Percentiles rank a stretch among this genome's conserved stretches.
phyloP scores from a whole-genome alignment of 2,888 invertebrate species.

The Thecophora atra region DNA sequence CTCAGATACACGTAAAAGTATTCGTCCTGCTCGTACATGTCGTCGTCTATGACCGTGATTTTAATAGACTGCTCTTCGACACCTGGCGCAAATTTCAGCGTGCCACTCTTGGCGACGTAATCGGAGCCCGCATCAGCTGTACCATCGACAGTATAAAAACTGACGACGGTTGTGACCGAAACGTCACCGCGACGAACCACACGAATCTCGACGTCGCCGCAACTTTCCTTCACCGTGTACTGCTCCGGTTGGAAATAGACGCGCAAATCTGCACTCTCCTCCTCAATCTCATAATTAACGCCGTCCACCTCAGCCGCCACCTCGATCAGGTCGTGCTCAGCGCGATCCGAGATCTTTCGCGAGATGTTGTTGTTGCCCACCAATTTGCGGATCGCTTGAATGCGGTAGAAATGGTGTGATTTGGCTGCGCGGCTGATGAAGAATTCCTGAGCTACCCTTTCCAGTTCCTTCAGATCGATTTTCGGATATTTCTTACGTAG shows the following conservation, averaged over 20 bases:
- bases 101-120: conserved; percentile 87
- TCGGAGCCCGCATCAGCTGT: conserved; percentile 98
- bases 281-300: conserved; percentile 74
- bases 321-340: conserved; percentile 77
- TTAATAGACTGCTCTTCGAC: conserved; percentile 88
- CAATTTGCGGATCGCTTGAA: conserved; percentile 95
- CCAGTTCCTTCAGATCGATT: conserved; percentile 87
- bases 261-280: conserved; percentile 74
- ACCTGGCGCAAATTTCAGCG: conserved; percentile 86
- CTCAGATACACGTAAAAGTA: conserved; percentile 92
- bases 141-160: conserved; percentile 96
- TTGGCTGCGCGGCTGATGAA: conserved; percentile 93
- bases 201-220: conserved; percentile 91
- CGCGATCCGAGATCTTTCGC: conserved; percentile 86
- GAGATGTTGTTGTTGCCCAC: conserved; percentile 93
- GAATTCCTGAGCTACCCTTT: conserved; percentile 93
- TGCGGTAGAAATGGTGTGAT: conserved; percentile 93
- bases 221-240: conserved; percentile 98
- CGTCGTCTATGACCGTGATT: conserved; percentile 97
- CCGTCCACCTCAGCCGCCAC: conserved; percentile 78
- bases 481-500: conserved; percentile 91
- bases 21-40: conserved; percentile 99
- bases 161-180: conserved; percentile 81
- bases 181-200: conserved; percentile 87
- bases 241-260: conserved; percentile 96